Evolutionary conservation across 2,113 vertebrate species (phyloP).

Genomic region (Actinemys pallida): DNA sequence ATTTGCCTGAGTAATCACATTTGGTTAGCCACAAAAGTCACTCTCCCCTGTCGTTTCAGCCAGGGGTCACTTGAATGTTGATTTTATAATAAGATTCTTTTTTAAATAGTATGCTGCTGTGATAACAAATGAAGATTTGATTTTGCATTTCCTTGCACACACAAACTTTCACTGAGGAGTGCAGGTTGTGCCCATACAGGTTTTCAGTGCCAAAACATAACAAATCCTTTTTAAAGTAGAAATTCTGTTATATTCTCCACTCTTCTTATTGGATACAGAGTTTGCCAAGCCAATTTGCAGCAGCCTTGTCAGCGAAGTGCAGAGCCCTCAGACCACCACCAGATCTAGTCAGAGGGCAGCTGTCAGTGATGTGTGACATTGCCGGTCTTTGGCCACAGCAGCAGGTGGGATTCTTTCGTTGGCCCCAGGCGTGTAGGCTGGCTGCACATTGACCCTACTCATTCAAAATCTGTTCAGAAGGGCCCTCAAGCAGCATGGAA

Average conservation of each 20-base stretch:
- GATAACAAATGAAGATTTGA: not conserved
- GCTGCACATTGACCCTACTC: not conserved
- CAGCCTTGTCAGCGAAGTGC: not conserved
- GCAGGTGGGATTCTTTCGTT: not conserved
- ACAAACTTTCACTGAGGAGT: not conserved
- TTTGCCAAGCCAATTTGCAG: not conserved
- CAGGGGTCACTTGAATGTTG: not conserved
- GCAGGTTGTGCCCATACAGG: accelerated
- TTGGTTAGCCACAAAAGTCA: not conserved
- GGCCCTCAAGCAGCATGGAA: too few species aligned
- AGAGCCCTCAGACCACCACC: not conserved
- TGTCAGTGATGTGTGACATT: not conserved
- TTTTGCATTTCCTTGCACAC: not conserved
- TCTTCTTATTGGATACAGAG: not conserved
- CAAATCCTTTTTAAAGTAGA: not conserved
- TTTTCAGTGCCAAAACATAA: not conserved
- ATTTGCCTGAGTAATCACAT: not conserved
- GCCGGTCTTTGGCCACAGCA: not conserved
- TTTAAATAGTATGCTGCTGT: not conserved
- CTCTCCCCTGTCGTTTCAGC: not conserved
- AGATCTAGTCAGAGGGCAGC: not conserved
- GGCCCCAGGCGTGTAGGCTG: not conserved
- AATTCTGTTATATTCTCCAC: not conserved
- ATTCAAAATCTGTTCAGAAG: too few species aligned
- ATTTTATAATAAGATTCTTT: not conserved